Percentiles rank a stretch among this genome's conserved stretches.
These are phyloP conservation scores for Halocynthia aurantium DNA, from an alignment of 23 tunicate genomes.

Conservation along the genomic window DNA sequence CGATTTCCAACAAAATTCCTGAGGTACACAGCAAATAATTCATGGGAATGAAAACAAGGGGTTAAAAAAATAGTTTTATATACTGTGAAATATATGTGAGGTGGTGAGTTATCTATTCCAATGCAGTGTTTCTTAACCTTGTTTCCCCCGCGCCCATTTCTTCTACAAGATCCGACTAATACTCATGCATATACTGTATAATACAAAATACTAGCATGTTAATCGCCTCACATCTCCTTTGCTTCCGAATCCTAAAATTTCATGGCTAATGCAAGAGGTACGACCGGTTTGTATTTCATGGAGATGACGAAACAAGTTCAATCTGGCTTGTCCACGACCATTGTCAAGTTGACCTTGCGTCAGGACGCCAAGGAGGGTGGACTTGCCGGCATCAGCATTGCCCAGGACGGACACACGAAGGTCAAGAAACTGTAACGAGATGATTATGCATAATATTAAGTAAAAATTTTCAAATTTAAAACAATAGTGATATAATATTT, in stretches of 20 bases:
- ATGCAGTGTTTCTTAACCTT: too few relatives aligned
- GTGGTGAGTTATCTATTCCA: too few relatives aligned
- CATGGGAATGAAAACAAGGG: too few relatives aligned
- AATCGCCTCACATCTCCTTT: conserved; percentile 72
- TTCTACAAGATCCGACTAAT: too few relatives aligned
- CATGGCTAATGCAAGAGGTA: conserved; percentile 88
- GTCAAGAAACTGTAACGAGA: conserved; percentile 71
- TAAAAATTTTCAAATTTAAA: too few relatives aligned
- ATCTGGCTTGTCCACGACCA: conserved; percentile 89
- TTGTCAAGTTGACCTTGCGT: conserved; percentile 87
- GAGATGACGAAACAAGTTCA: conserved; percentile 84
- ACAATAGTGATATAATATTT: too few relatives aligned
- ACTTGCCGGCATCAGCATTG: conserved; percentile 96
- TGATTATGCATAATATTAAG: neutral
- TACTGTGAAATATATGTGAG: too few relatives aligned
- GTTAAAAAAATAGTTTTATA: too few relatives aligned
- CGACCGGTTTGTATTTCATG: conserved; percentile 99
- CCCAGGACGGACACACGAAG: conserved; percentile 86
- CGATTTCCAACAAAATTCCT: too few relatives aligned
- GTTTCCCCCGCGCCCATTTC: neutral
- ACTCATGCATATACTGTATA: too few relatives aligned
- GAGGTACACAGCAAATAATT: too few relatives aligned
- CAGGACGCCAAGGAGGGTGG: conserved; percentile 94
- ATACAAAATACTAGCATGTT: too few relatives aligned
- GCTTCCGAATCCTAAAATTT: conserved; percentile 95